Evolutionary conservation across 2,888 invertebrate species (phyloP), one percentile per base, ranked within the genome.

Genomic region (Carpatolechia fugitivella): DNA sequence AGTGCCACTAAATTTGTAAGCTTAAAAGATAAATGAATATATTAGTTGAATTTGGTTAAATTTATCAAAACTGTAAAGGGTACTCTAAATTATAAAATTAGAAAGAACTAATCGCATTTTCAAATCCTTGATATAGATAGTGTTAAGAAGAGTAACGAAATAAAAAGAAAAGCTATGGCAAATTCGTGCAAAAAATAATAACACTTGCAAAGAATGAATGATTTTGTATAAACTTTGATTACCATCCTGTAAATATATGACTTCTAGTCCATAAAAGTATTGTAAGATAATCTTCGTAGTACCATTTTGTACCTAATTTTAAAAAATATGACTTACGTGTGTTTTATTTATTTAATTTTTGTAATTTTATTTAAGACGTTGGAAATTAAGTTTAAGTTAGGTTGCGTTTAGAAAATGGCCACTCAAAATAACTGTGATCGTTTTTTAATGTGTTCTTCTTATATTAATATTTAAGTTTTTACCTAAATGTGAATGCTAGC

Each of bases 391-490:
- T 38, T 54, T 55, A 55, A 31, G 52, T 54, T 60, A 56, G 56
- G 59, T 62, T 56, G 41, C 50, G 16, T 20, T 54, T 58, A 58
- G 60, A 50, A 36, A 54, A 55, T 55, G 56, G 61, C 72, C 70
- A 71, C 70, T 71, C 70, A 72, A 70, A 67, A 61, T 58, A 69
- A 62, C 76, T 74, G 76, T 74, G 74, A 74, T 74, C 63, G 38
- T 51, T 31, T 41, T 41, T 4, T 41, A 18, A 52, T 8, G 31
- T 31, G 31, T 13, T 14, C 8, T 29, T 50, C n/a, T 24, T 18
- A 16, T 35, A 14, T 20, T 50, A 50, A 36, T 11, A 11, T 33
- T 13, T 38, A 24, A 38, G 11, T 51, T 29, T 20, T 16, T 24
- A n/a, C n/a, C n/a, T n/a, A n/a, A 24, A 24, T 24, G 24, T 24